Percentiles rank a stretch among this genome's conserved stretches.
These are phyloP conservation scores for Cryptotermes secundus DNA, from an alignment of 1,140 invertebrate species.

Conservation along the genomic window DNA sequence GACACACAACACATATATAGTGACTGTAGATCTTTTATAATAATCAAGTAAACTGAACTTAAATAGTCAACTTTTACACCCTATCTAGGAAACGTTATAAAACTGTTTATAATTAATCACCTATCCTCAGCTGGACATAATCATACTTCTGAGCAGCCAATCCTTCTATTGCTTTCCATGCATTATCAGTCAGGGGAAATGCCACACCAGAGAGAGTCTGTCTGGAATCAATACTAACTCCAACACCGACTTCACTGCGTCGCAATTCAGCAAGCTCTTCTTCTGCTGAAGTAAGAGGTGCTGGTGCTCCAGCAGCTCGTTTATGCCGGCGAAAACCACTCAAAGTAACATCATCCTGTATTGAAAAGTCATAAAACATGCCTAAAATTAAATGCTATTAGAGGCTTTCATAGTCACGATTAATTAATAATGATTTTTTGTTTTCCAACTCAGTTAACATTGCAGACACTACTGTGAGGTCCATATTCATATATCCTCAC, in stretches of 20 bases:
- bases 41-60: too few relatives aligned
- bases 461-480: too few relatives aligned
- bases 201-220: conserved; percentile 88
- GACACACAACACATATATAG: too few relatives aligned
- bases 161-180: conserved; percentile 67
- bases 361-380: conserved; percentile 13
- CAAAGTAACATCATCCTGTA: conserved; percentile 76
- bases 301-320: conserved; percentile 73
- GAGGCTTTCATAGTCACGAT: neutral
- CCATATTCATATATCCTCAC: too few relatives aligned
- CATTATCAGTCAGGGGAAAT: conserved; percentile 87
- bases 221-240: conserved; percentile 80
- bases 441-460: too few relatives aligned
- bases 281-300: conserved; percentile 85
- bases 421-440: neutral
- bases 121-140: conserved; percentile 63
- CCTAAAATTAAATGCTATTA: neutral
- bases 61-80: too few relatives aligned
- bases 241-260: conserved; percentile 70
- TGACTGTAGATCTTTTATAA: too few relatives aligned
- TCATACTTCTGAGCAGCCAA: conserved; percentile 53
- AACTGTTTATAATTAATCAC: conserved; percentile 40
- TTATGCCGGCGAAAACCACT: conserved; percentile 81
- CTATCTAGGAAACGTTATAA: too few relatives aligned
- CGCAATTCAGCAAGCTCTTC: conserved; percentile 83